These are phyloP conservation scores for Todiramphus saurophagus DNA, from an alignment of 2,113 vertebrate genomes.

Conservation along the genomic window DNA sequence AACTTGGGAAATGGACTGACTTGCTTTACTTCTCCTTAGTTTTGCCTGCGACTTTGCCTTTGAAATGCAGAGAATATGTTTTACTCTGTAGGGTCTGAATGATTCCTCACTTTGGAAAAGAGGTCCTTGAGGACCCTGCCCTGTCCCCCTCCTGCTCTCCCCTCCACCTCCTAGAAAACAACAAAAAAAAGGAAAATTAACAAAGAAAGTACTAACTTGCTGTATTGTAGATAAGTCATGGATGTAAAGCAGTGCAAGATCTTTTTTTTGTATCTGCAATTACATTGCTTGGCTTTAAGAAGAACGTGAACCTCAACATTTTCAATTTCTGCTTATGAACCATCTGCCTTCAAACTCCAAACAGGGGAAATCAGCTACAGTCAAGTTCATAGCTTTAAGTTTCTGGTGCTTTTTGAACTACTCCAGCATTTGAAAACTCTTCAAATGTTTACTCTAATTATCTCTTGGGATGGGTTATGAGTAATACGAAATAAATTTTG, in stretches of 20 bases:
- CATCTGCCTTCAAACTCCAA: not conserved
- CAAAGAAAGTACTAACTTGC: not conserved
- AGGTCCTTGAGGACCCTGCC: not conserved
- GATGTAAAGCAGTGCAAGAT: not conserved
- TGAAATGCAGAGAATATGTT: not conserved
- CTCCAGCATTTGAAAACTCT: not conserved
- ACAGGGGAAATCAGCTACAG: not conserved
- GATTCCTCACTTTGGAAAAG: not conserved
- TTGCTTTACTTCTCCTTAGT: not conserved
- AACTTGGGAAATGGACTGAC: not conserved
- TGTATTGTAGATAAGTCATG: not conserved
- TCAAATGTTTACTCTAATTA: slow-evolving; percentile 10
- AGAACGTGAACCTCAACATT: accelerated
- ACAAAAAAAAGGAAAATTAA: not conserved
- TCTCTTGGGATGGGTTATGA: slow-evolving; percentile 44
- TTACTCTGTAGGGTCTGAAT: not conserved
- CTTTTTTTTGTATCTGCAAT: not conserved
- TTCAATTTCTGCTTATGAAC: not conserved
- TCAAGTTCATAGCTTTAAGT: not conserved
- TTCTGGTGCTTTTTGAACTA: not conserved
- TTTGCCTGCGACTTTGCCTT: not conserved
- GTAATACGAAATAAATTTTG: slow-evolving; percentile 37
- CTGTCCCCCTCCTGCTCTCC: not conserved
- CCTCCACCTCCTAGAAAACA: not conserved
- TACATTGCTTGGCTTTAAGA: not conserved